A percentile compares a stretch with the other conserved stretches of the same genome.
Evolutionary conservation across 1,140 invertebrate genomes (phyloP).

Genomic region (Bradysia coprophila): DNA sequence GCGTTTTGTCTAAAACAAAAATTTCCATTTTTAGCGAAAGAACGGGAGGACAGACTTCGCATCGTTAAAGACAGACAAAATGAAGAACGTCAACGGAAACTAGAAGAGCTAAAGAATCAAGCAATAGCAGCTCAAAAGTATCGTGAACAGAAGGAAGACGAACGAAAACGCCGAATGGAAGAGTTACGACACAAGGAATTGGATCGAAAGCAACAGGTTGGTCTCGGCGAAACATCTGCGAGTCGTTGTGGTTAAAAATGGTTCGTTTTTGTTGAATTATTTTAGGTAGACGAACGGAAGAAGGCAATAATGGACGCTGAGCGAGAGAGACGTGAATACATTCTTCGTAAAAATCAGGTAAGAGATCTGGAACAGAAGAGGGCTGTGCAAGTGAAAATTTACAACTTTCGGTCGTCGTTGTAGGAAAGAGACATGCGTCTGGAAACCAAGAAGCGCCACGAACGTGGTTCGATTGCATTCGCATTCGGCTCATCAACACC

Average conservation of each 20-base stretch:
- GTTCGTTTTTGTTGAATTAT: slow-evolving; percentile 9
- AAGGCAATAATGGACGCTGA: slow-evolving; percentile 72
- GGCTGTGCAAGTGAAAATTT: background rate
- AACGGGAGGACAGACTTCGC: slow-evolving; percentile 37
- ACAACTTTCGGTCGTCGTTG: slow-evolving; percentile 5
- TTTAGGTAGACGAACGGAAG: slow-evolving; percentile 71
- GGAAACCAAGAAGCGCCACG: slow-evolving; percentile 50
- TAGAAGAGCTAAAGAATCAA: slow-evolving; percentile 71
- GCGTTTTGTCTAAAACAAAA: too few species aligned
- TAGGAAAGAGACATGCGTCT: slow-evolving; percentile 61
- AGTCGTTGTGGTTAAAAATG: background rate
- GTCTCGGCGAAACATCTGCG: background rate
- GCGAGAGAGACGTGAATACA: slow-evolving; percentile 61
- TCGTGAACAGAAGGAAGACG: slow-evolving; percentile 72
- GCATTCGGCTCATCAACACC: slow-evolving; percentile 81
- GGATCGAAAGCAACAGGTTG: slow-evolving; percentile 41
- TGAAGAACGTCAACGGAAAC: slow-evolving; percentile 64
- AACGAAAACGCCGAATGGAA: slow-evolving; percentile 56
- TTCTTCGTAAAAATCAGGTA: slow-evolving; percentile 56
- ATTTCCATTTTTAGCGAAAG: too few species aligned
- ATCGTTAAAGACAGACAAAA: slow-evolving; percentile 62
- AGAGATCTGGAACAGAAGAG: slow-evolving; percentile 3
- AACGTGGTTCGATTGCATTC: slow-evolving; percentile 45
- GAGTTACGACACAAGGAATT: slow-evolving; percentile 58
- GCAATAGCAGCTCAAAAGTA: slow-evolving; percentile 70